Evolutionary conservation across 1,140 invertebrate species (phyloP), one percentile per base, ranked within the genome.

Genomic region (Lepidotrigona ventralis): DNA sequence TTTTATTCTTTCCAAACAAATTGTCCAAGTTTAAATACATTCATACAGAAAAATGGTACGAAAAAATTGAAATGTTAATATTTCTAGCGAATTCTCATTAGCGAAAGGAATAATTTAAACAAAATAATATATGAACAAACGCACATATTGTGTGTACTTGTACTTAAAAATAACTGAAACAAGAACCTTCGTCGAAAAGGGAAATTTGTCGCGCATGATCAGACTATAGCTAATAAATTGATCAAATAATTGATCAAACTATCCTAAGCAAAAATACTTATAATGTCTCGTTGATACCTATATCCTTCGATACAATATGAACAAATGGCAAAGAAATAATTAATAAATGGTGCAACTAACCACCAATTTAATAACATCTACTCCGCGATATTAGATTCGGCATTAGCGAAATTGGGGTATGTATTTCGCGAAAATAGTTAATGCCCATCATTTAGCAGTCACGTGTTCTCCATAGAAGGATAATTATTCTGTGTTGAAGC

Each of bases 401-500:
- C 8, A 53, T 72, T 72, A 56, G 26, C 17, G 75, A 73, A 9
- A n/a, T 23, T 72, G 29, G 23, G 33, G 1, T 63, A 14, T 17
- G 26, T 23, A 3, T 29, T 72, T 33, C 12, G 58, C 19, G 21
- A 29, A 71, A 71, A 14, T 23, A 3, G 21, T 17, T 23, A 19
- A n/a, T 51, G 29, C 9, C n/a, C 12, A 29, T 19, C 29, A 9
- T n/a, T 23, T 29, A 23, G 3, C 1, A 17, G 9, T 19, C 51
- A 3, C 14, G n/a, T 15, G 23, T 33, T 53, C 8, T 19, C 51
- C 4, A 51, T 33, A 15, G 53, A n/a, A 58, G 21, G n/a, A 0
- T 26, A 51, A 82, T 82, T 77, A 77, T 69, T 60, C 39, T 56
- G 46, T 51, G 19, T 17, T 58, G 68, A 29, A 84, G 73, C 75